These are phyloP conservation scores for Sesamia nonagrioides DNA, from an alignment of 1,140 invertebrate species.

Conservation along the genomic window DNA sequence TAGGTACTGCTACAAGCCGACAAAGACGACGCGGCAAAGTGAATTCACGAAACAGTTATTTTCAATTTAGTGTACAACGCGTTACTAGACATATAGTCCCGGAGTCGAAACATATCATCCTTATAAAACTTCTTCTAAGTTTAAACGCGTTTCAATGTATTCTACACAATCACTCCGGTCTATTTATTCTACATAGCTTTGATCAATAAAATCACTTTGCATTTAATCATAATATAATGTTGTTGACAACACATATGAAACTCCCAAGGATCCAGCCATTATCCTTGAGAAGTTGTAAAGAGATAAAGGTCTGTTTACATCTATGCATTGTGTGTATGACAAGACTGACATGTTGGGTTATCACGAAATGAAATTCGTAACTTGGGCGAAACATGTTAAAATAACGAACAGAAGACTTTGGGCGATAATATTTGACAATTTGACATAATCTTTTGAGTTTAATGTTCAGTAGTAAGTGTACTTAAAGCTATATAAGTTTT, in stretches of 20 bases:
- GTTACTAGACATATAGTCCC: too few species aligned
- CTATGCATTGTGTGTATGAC: background rate
- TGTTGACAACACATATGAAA: slow-evolving; percentile 59
- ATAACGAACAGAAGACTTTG: too few species aligned
- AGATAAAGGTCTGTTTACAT: slow-evolving; percentile 16
- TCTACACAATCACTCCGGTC: background rate
- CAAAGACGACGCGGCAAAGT: too few species aligned
- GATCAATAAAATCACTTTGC: slow-evolving; percentile 37
- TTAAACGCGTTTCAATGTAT: background rate
- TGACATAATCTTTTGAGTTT: too few species aligned
- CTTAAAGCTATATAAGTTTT: too few species aligned
- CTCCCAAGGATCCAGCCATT: slow-evolving; percentile 59
- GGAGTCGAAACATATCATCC: too few species aligned
- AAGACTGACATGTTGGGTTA: slow-evolving; percentile 2
- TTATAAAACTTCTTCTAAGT: background rate
- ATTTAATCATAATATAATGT: slow-evolving; percentile 52
- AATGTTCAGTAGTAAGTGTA: too few species aligned
- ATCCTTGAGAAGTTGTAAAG: slow-evolving; percentile 43
- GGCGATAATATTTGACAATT: too few species aligned
- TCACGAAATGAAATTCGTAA: background rate
- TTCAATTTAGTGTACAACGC: too few species aligned
- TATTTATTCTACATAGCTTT: background rate
- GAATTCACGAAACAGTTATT: too few species aligned
- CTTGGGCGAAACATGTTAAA: background rate
- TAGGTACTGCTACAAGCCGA: too few species aligned